Conservation (phyloP, 2,888 invertebrate species). For the Synergus laeviventris region DNA sequence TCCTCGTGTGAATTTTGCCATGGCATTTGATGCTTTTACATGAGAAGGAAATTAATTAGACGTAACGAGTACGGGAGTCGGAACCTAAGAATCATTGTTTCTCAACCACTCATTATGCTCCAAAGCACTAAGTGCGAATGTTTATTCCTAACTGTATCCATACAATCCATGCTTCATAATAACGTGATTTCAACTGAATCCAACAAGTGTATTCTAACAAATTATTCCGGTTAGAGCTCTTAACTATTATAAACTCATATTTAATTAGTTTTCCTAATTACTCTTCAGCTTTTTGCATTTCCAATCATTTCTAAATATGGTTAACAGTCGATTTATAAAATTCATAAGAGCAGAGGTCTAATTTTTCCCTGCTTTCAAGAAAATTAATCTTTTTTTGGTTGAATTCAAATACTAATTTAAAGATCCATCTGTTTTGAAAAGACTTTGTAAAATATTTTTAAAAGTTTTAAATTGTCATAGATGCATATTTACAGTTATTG, state of each 20-base stretch:
- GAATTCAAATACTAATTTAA: no score
- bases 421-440: no score
- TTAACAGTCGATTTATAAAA: neutral
- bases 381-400: neutral
- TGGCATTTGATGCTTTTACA: conserved; percentile 51
- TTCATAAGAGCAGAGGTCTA: no score
- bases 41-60: conserved; percentile 61
- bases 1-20: conserved; percentile 50
- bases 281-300: neutral
- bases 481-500: no score
- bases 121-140: conserved; percentile 20
- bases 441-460: no score
- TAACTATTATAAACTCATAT: neutral
- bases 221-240: neutral
- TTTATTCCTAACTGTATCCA: conserved; percentile 38
- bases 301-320: neutral
- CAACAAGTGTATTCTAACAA: conserved; percentile 2
- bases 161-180: conserved; percentile 21
- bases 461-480: no score
- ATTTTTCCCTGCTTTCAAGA: neutral
- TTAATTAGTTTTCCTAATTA: conserved; percentile 9
- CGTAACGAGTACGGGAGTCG: conserved; percentile 41
- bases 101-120: neutral
- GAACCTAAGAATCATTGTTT: conserved; percentile 30
- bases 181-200: neutral